Percentiles rank a stretch among this genome's conserved stretches.
Conservation (phyloP, 2,888 invertebrate species). For the Atrina japonica region DNA sequence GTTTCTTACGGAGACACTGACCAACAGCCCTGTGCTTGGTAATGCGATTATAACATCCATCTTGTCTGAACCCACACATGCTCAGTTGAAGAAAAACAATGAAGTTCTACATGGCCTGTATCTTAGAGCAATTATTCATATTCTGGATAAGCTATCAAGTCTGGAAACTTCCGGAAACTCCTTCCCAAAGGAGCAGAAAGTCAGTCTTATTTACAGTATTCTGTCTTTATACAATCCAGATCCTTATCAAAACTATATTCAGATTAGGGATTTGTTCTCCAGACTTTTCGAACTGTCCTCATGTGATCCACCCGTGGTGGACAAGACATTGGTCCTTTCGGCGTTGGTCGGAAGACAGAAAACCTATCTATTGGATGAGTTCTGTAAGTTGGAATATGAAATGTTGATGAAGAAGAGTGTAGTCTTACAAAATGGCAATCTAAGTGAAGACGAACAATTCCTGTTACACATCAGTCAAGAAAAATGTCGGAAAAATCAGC, state of each 20-base stretch:
- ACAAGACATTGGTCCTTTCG: conserved; percentile 60
- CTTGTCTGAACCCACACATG: conserved; percentile 33
- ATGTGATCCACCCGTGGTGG: conserved; percentile 42
- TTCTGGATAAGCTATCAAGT: conserved; percentile 58
- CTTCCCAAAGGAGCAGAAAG: not conserved
- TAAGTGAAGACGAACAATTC: conserved; percentile 61
- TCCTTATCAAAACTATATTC: conserved; percentile 61
- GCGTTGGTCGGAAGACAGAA: conserved; percentile 61
- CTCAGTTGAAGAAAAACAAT: conserved; percentile 55
- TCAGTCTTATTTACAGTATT: conserved; percentile 53
- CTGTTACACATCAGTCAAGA: conserved; percentile 58
- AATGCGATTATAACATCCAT: conserved; percentile 57
- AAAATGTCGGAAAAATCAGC: conserved; percentile 55
- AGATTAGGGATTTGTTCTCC: conserved; percentile 61
- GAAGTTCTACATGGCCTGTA: conserved; percentile 64
- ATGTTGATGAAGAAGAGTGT: conserved; percentile 46
- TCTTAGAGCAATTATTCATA: conserved; percentile 58
- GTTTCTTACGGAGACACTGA: conserved; percentile 54
- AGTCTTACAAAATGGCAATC: conserved; percentile 36
- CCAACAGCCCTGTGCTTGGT: conserved; percentile 59
- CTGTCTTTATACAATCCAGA: conserved; percentile 66
- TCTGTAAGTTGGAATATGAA: conserved; percentile 63
- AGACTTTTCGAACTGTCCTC: conserved; percentile 60
- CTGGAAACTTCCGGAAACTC: conserved; percentile 16
- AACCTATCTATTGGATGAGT: conserved; percentile 66